Evolutionary conservation across 2,888 invertebrate species (phyloP), one percentile per base, ranked within the genome.

Genomic region (Julus scanicus): DNA sequence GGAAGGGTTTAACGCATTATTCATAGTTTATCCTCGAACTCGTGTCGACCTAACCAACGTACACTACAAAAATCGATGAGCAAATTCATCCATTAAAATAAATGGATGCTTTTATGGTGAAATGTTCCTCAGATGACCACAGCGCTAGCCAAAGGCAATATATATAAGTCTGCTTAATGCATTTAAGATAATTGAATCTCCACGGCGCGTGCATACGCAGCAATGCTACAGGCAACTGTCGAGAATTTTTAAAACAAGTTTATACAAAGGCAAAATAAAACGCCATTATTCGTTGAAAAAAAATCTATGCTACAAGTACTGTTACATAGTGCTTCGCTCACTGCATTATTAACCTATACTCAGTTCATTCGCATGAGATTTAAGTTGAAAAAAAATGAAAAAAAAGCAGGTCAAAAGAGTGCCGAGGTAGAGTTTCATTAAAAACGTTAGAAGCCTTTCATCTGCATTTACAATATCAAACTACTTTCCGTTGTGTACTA

Each of bases 61-160:
- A 44, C 37, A 37, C 37, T 80, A 80, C 4, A 80, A 80, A 80
- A 80, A 80, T 80, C 80, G 80, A 80, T 80, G 37, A 39, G 11
- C 37, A 80, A 80, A 80, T 80, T 80, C 37, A 80, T 37, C 80
- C 80, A 80, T 80, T 80, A 80, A 80, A 80, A 80, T 80, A 80
- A 80, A 80, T 80, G 80, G 80, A 80, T 80, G 80, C 80, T 80
- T 80, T 80, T 80, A 80, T 80, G 80, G 80, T 15, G 37, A 80
- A 80, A 29, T 37, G 29, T 80, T 80, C 80, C 80, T 80, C 37
- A 29, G 80, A 80, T 80, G 80, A 80, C 80, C 80, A 29, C 80
- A 15, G 4, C 80, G 37, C 13, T 39, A 13, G 80, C 80, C 80
- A 15, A 80, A 80, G 80, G 80, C 80, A 80, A 80, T 80, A 80